Evolutionary conservation across 1,140 invertebrate genomes (phyloP).

Genomic region (Lasioglossum baleicum): DNA sequence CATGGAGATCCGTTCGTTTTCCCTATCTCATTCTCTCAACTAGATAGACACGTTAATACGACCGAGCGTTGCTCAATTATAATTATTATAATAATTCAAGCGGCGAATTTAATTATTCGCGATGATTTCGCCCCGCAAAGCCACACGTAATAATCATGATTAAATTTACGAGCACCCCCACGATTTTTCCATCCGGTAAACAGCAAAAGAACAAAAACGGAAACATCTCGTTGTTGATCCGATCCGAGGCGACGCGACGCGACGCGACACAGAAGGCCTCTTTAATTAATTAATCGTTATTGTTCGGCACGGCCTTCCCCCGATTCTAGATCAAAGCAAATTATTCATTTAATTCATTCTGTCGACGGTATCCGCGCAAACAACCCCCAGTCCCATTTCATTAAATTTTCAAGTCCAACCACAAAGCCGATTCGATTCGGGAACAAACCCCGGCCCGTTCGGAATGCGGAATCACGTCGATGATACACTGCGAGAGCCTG

Average conservation of each 20-base stretch:
- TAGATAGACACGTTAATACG: no score
- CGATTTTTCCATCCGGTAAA: no score
- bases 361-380: slow-evolving; percentile 2
- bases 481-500: no score
- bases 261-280: background rate
- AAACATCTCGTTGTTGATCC: background rate
- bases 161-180: background rate
- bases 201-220: background rate
- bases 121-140: no score
- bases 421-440: slow-evolving; percentile 9
- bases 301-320: background rate
- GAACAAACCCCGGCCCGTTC: no score
- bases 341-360: slow-evolving; percentile 27
- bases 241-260: no score
- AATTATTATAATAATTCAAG: no score
- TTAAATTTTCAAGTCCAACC: slow-evolving; percentile 29
- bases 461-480: no score
- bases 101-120: no score
- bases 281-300: slow-evolving; percentile 11
- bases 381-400: background rate
- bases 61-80: no score
- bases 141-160: background rate
- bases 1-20: no score
- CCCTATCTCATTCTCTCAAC: no score
- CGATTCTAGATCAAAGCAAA: background rate